Percentiles rank a stretch among this genome's conserved stretches.
phyloP scores from a whole-genome alignment of 2,797 vertebrate genomes.

The Podarcis siculus region DNA sequence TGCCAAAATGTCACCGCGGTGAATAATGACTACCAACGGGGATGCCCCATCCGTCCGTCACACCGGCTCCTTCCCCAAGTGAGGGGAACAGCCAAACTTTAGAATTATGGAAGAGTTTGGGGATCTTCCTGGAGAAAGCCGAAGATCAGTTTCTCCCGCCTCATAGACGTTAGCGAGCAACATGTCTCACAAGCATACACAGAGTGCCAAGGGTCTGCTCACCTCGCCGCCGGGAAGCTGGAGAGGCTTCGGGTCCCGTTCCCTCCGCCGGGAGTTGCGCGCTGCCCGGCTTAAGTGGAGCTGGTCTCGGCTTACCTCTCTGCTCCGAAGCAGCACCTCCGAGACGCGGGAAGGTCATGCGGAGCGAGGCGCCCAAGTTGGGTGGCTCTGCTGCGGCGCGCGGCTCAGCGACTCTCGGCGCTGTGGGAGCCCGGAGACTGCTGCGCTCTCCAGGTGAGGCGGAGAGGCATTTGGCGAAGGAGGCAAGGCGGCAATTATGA shows the following conservation, averaged over 20 bases:
- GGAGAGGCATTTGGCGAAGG: constrained; percentile 81
- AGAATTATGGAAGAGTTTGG: not conserved
- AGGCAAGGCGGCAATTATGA: constrained; percentile 84
- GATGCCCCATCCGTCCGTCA: not conserved
- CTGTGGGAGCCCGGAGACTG: constrained; percentile 78
- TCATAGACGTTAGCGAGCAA: not conserved
- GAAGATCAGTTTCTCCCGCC: not conserved
- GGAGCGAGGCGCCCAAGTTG: constrained; percentile 59
- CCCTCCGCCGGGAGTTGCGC: constrained; percentile 42
- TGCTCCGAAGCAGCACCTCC: constrained; percentile 82
- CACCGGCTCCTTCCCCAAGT: not conserved
- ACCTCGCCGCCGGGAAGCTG: constrained; percentile 49
- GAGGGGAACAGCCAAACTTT: constrained; percentile 2
- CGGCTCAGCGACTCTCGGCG: constrained; percentile 75
- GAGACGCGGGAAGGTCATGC: constrained; percentile 74
- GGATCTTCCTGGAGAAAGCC: not conserved
- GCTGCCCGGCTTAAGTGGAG: constrained; percentile 69
- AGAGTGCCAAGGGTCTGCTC: constrained; percentile 16
- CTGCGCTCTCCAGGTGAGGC: constrained; percentile 79
- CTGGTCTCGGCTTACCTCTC: constrained; percentile 86
- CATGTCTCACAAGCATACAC: not conserved
- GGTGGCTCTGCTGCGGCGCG: constrained; percentile 66
- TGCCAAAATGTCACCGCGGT: not conserved
- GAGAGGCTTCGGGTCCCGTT: constrained; percentile 59
- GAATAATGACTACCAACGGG: not conserved